Base-by-base conservation (phyloP, 2,113 vertebrate species). In the Collichthys lucidus region DNA sequence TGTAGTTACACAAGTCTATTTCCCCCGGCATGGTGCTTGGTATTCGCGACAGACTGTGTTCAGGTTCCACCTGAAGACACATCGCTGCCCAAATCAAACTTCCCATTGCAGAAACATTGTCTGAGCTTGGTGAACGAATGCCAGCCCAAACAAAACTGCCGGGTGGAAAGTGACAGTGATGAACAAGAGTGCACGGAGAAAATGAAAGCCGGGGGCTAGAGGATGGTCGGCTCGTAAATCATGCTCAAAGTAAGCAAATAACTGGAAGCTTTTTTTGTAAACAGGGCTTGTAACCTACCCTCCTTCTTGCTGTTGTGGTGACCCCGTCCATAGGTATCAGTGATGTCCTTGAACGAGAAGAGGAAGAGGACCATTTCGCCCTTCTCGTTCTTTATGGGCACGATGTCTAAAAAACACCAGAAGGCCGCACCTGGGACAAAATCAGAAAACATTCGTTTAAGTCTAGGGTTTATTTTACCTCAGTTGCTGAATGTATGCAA, bases 351-450 rank as follows among this genome's bases (percentile, higher is more conserved):
- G 94, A 99, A 99, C 63, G 98, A 99, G 92, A 99, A 97, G 24
- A 99, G 97, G 92, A 98, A 98, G 14, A 99, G 96, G 47, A 99
- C 98, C 76, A 99, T 97, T 78, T 99, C 97, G 0, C 98, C 96
- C 78, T 97, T 98, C 90, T 99, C 98, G 0, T 99, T 99, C 94
- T 98, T 99, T 92, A 99, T 99, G 74, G 98, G 98, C 79, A 99
- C 96, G 35, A 99, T 97, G 90, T 99, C 97, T 92, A 99, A 86
- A 74, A 97, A 92, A 86, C 98, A 99, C 97, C 97, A 98, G 88
- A 99, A 99, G 0, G 96, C 93, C 0, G 87, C 79, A 79, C 96
- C 98, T 99, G 94, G 0, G 0, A 72, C 31, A 19, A n/a, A 73
- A 84, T 2, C 74, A 83, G 56, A 86, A 53, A 40, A 64, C 3